phyloP scores from a whole-genome alignment of 2,797 vertebrate species.

The Enteromius thamalakanensis region DNA sequence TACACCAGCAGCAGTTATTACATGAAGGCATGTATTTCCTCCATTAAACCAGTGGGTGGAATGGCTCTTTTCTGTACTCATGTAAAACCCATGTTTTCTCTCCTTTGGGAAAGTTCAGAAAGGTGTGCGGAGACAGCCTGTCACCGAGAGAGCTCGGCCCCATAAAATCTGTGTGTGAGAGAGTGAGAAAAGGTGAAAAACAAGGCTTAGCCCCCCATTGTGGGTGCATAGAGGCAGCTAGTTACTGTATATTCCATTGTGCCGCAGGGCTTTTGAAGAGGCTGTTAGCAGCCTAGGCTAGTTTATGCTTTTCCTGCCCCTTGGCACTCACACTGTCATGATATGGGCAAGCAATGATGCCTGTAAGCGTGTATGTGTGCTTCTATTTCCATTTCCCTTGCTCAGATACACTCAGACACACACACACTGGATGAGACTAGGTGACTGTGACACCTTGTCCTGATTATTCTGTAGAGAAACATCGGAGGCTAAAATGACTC shows the following conservation, averaged over 20 bases:
- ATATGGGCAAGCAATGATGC: conserved; percentile 57
- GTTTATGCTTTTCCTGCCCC: conserved; percentile 53
- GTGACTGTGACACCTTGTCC: conserved; percentile 33
- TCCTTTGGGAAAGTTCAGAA: conserved; percentile 26
- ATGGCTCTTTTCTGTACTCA: conserved; percentile 20
- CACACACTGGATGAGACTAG: conserved; percentile 28
- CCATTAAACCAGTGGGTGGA: conserved; percentile 12
- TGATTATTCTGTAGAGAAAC: conserved; percentile 47
- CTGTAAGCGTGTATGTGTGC: conserved; percentile 21
- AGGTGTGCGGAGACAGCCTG: conserved; percentile 13
- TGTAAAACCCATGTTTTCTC: conserved; percentile 29
- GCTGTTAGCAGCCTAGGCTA: conserved; percentile 53
- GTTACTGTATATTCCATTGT: conserved; percentile 55
- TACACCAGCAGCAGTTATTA: background rate
- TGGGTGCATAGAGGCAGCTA: conserved; percentile 23
- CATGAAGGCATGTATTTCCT: background rate
- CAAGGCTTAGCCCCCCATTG: conserved; percentile 22
- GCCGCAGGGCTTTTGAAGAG: conserved; percentile 54
- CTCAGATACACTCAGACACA: conserved; percentile 6
- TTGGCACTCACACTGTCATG: conserved; percentile 51
- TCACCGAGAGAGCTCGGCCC: conserved; percentile 27
- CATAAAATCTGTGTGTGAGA: conserved; percentile 10
- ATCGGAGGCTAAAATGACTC: conserved; percentile 33
- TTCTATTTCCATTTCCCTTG: conserved; percentile 27
- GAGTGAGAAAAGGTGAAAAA: conserved; percentile 23